Conservation (phyloP, 2,113 vertebrate species). For the Falco punctatus region DNA sequence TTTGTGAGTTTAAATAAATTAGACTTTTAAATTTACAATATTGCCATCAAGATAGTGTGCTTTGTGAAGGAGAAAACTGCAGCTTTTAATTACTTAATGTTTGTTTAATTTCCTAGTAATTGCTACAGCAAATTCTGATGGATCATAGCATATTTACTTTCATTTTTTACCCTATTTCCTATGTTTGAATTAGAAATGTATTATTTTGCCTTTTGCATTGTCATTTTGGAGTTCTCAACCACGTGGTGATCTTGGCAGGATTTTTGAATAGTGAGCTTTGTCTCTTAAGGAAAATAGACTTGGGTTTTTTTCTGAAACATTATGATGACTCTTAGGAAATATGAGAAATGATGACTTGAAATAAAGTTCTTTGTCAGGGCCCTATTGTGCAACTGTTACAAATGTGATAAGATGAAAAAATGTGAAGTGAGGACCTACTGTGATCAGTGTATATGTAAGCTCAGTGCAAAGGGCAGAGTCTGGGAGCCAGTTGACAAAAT, state of each 20-base stretch:
- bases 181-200: background rate
- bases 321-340: background rate
- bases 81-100: background rate
- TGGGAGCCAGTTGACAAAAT: background rate
- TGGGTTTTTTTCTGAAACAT: background rate
- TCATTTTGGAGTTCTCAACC: background rate
- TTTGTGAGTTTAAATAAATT: background rate
- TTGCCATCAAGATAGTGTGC: background rate
- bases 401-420: background rate
- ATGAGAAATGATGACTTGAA: background rate
- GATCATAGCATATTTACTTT: background rate
- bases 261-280: background rate
- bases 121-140: background rate
- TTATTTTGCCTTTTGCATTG: background rate
- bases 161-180: background rate
- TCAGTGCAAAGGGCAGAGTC: background rate
- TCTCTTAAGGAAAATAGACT: background rate
- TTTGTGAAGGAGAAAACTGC: background rate
- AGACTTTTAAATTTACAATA: background rate
- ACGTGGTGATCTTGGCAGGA: background rate
- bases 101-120: background rate
- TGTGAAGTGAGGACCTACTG: background rate
- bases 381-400: background rate
- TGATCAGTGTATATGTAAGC: background rate
- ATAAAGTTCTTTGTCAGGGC: background rate